A percentile compares a stretch with the other conserved stretches of the same genome.
These are phyloP conservation scores for Lagorchestes hirsutus DNA, from an alignment of 2,797 vertebrate genomes.

Conservation along the genomic window DNA sequence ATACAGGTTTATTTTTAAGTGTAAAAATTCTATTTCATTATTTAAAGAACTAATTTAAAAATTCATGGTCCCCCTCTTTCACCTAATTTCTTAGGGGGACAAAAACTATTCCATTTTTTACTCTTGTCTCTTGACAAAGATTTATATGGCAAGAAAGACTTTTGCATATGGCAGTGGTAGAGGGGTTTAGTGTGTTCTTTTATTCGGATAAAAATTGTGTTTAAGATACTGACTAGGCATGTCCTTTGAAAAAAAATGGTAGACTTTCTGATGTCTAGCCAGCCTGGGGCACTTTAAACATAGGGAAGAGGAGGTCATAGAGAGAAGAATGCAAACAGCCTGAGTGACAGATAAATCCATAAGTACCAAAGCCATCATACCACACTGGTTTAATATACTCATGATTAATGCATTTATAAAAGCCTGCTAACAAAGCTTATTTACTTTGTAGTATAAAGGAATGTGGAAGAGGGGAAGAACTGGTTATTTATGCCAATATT, in stretches of 20 bases:
- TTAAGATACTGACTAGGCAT: slow-evolving; percentile 39
- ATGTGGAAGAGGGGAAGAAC: not conserved
- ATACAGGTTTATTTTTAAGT: not conserved
- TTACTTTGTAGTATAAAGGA: not conserved
- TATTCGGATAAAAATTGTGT: slow-evolving; percentile 48
- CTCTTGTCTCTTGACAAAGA: slow-evolving; percentile 68
- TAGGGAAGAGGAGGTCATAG: not conserved
- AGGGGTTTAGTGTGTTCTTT: slow-evolving; percentile 14
- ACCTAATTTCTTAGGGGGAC: slow-evolving; percentile 55
- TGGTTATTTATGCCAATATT: not conserved
- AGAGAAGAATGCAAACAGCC: not conserved
- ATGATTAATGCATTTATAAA: not conserved
- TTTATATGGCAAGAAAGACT: slow-evolving; percentile 74
- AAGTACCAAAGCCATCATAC: not conserved
- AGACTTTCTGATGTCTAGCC: slow-evolving; percentile 40
- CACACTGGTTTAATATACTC: not conserved
- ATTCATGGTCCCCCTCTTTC: slow-evolving; percentile 15
- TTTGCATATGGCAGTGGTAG: not conserved
- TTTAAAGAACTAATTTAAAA: slow-evolving; percentile 50
- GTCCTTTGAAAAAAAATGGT: slow-evolving; percentile 35
- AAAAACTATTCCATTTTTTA: slow-evolving; percentile 66
- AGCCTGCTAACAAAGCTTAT: not conserved
- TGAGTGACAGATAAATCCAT: not conserved
- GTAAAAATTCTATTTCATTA: not conserved
- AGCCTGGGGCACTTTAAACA: not conserved